Evolutionary conservation across 2,888 invertebrate species (phyloP), one percentile per base, ranked within the genome.

Genomic region (Petrolisthes cinctipes): DNA sequence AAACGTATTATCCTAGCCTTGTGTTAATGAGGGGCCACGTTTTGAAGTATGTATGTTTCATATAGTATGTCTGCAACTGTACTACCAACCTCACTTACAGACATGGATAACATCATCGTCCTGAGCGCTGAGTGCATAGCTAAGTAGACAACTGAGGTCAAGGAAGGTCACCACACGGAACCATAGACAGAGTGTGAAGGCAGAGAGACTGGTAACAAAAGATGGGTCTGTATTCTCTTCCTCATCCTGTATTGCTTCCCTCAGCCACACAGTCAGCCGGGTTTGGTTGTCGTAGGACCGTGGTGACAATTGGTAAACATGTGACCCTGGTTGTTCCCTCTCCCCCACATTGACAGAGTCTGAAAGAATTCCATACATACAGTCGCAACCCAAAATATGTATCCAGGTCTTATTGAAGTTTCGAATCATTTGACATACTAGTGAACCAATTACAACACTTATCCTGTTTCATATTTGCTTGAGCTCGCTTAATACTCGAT

Each of bases 101-200:
- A 76, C 14, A 56, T 82, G 56, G 53, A 81, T 76, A 11, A 73
- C 86, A 23, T 61, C 82, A 53, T 73, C 81, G 75, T 75, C 56
- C 23, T 61, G 37, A 51, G 81, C 82, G 17, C 82, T 76, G 54
- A 82, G 57, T 9, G 86, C 86, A 37, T 86, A 86, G 61, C 86
- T 86, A 51, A 86, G 82, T 53, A 86, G 82, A 23, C 56, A 61
- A 61, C 75, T 75, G 82, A 75, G 75, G 3, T 82, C 82, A 51
- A 73, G 81, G 75, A 82, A 86, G 61, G 61, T 56, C 23, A 37
- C 14, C 20, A 86, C 75, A 14, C 56, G 73, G 54, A 86, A 82
- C 81, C 86, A 82, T 9, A 86, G 20, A 23, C 86, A 86, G n/a
- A 86, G 81, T 53, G 75, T 86, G 61, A 86, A 86, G 61, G 81